Conservation (phyloP, 2,113 vertebrate species). For the Amphiprion ocellaris region DNA sequence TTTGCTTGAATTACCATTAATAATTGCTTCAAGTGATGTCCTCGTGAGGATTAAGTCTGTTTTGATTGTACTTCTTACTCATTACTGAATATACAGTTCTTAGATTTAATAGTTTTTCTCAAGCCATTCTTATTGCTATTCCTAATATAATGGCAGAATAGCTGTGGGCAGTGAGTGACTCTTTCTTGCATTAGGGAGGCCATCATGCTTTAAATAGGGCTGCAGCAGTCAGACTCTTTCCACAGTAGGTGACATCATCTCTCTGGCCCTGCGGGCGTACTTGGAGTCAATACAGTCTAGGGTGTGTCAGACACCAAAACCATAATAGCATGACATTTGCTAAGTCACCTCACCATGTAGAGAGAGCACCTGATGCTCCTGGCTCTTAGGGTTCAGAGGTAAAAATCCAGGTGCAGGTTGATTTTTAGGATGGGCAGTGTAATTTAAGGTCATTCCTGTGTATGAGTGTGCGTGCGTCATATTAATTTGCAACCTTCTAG, state of each 20-base stretch:
- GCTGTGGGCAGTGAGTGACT: conserved; percentile 37
- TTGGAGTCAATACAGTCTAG: conserved; percentile 39
- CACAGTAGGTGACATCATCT: conserved; percentile 66
- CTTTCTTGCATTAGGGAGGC: conserved; percentile 33
- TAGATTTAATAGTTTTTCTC: conserved; percentile 30
- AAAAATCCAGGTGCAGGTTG: conserved; percentile 29
- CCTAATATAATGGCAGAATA: conserved; percentile 35
- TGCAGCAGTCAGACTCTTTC: conserved; percentile 45
- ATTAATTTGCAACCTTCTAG: conserved; percentile 12
- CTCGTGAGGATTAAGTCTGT: neutral
- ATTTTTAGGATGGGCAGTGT: conserved; percentile 15
- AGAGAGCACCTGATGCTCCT: conserved; percentile 36
- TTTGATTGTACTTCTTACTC: conserved; percentile 4
- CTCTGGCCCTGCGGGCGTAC: conserved; percentile 40
- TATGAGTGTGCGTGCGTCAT: conserved; percentile 5
- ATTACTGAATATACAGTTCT: conserved; percentile 6
- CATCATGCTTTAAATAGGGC: conserved; percentile 57
- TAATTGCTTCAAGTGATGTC: neutral
- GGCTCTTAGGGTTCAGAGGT: conserved; percentile 17
- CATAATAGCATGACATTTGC: neutral
- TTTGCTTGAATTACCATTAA: neutral
- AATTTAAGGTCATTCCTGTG: conserved; percentile 5
- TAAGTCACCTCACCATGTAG: conserved; percentile 8
- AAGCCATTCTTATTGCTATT: conserved; percentile 26
- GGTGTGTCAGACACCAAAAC: conserved; percentile 39